Conservation (phyloP, 2,888 invertebrate species). For the Teinopalpus imperialis region DNA sequence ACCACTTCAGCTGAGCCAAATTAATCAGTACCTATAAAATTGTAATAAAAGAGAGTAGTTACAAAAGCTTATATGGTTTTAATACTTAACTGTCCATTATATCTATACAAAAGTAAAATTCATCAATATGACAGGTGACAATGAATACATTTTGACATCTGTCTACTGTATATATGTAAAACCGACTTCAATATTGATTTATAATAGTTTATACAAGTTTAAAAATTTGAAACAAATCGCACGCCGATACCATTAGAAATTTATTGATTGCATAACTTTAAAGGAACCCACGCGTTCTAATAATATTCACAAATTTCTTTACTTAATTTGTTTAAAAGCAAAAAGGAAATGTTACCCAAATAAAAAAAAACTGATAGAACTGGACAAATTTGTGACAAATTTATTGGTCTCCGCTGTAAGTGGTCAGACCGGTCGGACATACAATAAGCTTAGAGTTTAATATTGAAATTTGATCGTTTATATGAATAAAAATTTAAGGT, state of each 20-base stretch:
- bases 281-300: conserved; percentile 4
- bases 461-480: conserved; percentile 27
- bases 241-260: conserved; percentile 5
- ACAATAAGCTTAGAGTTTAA: conserved; percentile 26
- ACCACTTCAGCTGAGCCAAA: too few species aligned
- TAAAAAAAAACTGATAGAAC: conserved; percentile 25
- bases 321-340: conserved; percentile 19
- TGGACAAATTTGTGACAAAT: conserved; percentile 27
- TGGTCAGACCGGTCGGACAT: conserved; percentile 20
- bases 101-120: too few species aligned
- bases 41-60: too few species aligned
- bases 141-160: too few species aligned
- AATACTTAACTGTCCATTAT: too few species aligned
- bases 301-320: conserved; percentile 16
- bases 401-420: conserved; percentile 20
- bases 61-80: too few species aligned
- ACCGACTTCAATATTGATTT: too few species aligned
- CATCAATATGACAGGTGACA: too few species aligned
- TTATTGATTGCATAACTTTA: conserved; percentile 10
- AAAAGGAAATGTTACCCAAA: conserved; percentile 23
- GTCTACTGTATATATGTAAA: too few species aligned
- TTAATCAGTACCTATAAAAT: too few species aligned
- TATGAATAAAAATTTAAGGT: conserved; percentile 24
- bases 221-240: conserved; percentile 3
- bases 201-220: conserved; percentile 5